These are phyloP conservation scores for Hybognathus amarus DNA, from an alignment of 2,797 vertebrate genomes.

Conservation along the genomic window DNA sequence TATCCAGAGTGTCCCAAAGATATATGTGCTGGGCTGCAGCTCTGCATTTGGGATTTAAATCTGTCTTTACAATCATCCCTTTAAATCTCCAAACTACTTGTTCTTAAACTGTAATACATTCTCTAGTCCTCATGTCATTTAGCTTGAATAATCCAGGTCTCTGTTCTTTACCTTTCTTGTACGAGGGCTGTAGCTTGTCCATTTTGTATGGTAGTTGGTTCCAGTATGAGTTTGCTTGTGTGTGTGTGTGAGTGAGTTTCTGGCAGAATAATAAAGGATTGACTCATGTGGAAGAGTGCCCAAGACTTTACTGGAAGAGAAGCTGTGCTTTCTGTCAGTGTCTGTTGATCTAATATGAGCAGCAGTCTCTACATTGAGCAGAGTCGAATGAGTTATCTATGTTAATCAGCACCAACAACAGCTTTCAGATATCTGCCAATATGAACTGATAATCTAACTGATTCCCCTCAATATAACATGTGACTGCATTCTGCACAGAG, in stretches of 20 bases:
- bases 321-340: conserved; percentile 51
- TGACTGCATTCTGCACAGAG: background rate
- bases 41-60: conserved; percentile 6
- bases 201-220: background rate
- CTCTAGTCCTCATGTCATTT: background rate
- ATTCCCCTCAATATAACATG: background rate
- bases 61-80: background rate
- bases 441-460: background rate
- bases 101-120: conserved; percentile 18
- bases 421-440: conserved; percentile 8
- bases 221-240: background rate
- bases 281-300: conserved; percentile 52
- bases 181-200: background rate
- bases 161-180: background rate
- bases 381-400: conserved; percentile 2
- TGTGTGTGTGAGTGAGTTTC: background rate
- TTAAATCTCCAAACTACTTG: conserved; percentile 2
- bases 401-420: background rate
- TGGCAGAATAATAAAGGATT: conserved; percentile 34
- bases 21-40: background rate
- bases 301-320: conserved; percentile 54
- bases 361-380: background rate
- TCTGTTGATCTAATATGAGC: conserved; percentile 19
- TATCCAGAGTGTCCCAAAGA: background rate
- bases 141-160: background rate